Conservation (phyloP, 1,140 invertebrate genomes). For the Potamilus streckersoni region DNA sequence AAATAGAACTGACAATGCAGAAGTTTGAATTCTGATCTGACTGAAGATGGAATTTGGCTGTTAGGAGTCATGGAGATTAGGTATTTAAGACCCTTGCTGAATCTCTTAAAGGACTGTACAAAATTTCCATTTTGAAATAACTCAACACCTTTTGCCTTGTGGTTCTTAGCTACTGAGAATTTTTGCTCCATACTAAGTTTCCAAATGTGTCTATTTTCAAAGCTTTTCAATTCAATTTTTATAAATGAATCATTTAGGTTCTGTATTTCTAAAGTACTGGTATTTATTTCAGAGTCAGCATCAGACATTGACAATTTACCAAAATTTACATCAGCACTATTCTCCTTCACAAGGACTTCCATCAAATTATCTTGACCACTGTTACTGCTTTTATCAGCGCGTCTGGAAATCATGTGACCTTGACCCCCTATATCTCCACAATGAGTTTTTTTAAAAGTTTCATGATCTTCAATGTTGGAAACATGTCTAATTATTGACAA, state of each 20-base stretch:
- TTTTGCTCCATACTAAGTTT: constrained; percentile 40
- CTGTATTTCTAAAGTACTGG: too few species aligned
- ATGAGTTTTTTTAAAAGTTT: too few species aligned
- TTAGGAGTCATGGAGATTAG: constrained; percentile 35
- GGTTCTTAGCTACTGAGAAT: constrained; percentile 35
- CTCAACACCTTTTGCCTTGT: constrained; percentile 49
- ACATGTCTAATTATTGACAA: too few species aligned
- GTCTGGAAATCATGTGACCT: too few species aligned
- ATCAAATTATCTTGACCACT: too few species aligned
- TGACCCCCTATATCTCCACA: too few species aligned
- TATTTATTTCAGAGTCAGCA: too few species aligned
- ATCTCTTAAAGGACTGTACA: constrained; percentile 48
- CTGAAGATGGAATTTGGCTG: constrained; percentile 14
- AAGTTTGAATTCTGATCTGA: constrained; percentile 18
- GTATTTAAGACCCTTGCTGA: constrained; percentile 42
- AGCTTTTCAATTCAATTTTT: constrained; percentile 26
- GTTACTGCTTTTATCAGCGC: too few species aligned
- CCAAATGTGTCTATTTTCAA: constrained; percentile 35
- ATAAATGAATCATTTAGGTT: neutral
- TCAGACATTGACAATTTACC: too few species aligned
- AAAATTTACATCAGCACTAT: too few species aligned
- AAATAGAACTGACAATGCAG: constrained; percentile 47
- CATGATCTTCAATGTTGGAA: too few species aligned
- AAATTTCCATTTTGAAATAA: constrained; percentile 42
- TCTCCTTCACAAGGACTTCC: too few species aligned